phyloP scores from a whole-genome alignment of 92 coral and sea anemone species.

The Palythoa caribaeorum region DNA sequence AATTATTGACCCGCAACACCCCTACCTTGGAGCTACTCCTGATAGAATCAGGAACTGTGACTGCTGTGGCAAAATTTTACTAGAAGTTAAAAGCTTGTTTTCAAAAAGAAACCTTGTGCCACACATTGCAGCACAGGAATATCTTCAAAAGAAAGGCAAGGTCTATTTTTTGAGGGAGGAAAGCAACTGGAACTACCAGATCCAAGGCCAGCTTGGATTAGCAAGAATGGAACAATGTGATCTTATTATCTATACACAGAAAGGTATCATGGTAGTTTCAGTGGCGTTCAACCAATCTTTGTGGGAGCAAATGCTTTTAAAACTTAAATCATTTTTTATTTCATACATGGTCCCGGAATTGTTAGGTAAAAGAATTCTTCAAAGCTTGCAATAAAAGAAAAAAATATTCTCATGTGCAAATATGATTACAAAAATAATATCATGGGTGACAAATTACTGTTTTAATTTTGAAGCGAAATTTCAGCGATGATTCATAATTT shows the following conservation, averaged over 20 bases:
- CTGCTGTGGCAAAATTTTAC: constrained; percentile 20
- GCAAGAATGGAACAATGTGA: constrained; percentile 16
- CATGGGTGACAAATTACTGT: neutral
- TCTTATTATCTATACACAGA: constrained; percentile 49
- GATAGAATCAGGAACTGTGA: constrained; percentile 21
- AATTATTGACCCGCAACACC: constrained; percentile 19
- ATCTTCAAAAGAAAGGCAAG: neutral
- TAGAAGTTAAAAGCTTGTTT: constrained; percentile 14
- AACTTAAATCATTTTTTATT: neutral
- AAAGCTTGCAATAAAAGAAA: constrained; percentile 3
- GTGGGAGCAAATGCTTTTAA: constrained; percentile 27
- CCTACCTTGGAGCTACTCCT: constrained; percentile 36
- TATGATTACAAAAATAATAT: neutral
- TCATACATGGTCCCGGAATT: constrained; percentile 20
- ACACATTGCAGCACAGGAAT: constrained; percentile 3
- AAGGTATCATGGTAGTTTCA: constrained; percentile 55
- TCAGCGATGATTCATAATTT: neutral
- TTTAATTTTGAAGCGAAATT: constrained; percentile 1
- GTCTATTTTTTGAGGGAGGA: constrained; percentile 11
- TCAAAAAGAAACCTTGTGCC: constrained; percentile 20
- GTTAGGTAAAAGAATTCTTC: neutral
- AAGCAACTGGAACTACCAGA: constrained; percentile 52
- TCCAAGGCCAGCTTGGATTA: constrained; percentile 55
- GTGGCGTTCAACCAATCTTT: constrained; percentile 30
- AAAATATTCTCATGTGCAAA: constrained; percentile 9